A percentile compares a stretch with the other conserved stretches of the same genome.
These are phyloP conservation scores for Sander vitreus DNA, from an alignment of 2,113 vertebrate genomes.

Conservation along the genomic window DNA sequence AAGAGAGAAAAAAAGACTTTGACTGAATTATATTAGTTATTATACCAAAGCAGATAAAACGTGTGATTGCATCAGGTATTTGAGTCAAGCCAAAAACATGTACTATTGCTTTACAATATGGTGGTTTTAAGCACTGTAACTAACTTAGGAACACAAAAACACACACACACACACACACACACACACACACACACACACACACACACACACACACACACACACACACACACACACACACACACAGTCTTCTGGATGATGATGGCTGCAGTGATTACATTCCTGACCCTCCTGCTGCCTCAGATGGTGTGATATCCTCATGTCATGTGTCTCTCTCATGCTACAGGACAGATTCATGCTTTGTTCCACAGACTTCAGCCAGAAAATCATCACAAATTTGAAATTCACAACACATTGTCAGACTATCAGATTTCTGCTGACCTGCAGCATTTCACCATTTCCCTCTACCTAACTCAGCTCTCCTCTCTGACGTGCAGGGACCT, in stretches of 20 bases:
- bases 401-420: not conserved
- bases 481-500: slow-evolving; percentile 57
- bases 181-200: not conserved
- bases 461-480: not conserved
- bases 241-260: slow-evolving; percentile 11
- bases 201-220: not conserved
- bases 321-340: slow-evolving; percentile 45
- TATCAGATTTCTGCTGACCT: not conserved
- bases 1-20: not conserved
- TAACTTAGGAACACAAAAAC: not conserved
- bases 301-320: slow-evolving; percentile 62
- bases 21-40: not conserved
- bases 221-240: slow-evolving; percentile 8
- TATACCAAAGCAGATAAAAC: not conserved
- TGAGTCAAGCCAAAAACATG: not conserved
- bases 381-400: not conserved
- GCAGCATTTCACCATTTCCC: slow-evolving; percentile 14
- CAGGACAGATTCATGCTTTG: slow-evolving; percentile 51
- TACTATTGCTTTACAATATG: not conserved
- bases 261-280: slow-evolving; percentile 66
- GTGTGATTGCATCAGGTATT: not conserved
- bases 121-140: not conserved
- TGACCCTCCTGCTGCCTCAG: slow-evolving; percentile 44
- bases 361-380: slow-evolving; percentile 2
- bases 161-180: not conserved